Base-by-base conservation (phyloP, 2,888 invertebrate genomes). In the Leptinotarsa tumamoca region DNA sequence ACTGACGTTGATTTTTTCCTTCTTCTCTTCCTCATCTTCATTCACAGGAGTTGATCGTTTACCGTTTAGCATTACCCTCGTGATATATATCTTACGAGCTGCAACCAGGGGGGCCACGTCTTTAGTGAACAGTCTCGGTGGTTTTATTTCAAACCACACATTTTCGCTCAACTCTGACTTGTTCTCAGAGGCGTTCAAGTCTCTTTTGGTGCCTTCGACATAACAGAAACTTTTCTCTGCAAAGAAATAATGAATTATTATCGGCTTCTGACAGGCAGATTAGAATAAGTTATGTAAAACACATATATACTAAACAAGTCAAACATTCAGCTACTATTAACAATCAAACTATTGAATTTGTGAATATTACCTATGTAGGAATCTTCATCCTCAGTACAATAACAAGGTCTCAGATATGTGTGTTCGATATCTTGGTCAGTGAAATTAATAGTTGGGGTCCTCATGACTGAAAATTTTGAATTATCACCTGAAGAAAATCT, bases 11-110 rank as follows among this genome's bases (percentile, higher is more conserved):
- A 73, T 69, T 66, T 72, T 72, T 27, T 67, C 69, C 21, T 75
- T 75, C 27, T 71, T 70, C 23, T 21, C 67, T 27, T 67, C 67
- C 1, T 75, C 75, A 4, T 77, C 75, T 14, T 69, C 77, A 23
- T 67, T 70, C 17, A 58, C 33, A 15, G 63, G 67, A 18, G 33
- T n/a, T 3, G 68, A 15, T 27, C 80, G 78, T 71, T 85, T 85
- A 1, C 84, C 83, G 18, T 81, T 81, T 58, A 86, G 69, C 73
- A 83, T 78, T 17, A 84, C 80, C 50, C 85, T 79, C 10, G 83
- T 78, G 43, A 86, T 80, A 54, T 84, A 84, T 4, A 84, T 80
- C 78, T 83, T 82, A 78, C 86, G 80, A 4, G 86, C 85, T n/a
- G 84, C 82, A 33, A 86, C 81, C n/a, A 81, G 69, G 7, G 86